Percentiles rank a stretch among this genome's conserved stretches.
phyloP scores from a whole-genome alignment of 2,888 invertebrate genomes.

The Microctonus brassicae region DNA sequence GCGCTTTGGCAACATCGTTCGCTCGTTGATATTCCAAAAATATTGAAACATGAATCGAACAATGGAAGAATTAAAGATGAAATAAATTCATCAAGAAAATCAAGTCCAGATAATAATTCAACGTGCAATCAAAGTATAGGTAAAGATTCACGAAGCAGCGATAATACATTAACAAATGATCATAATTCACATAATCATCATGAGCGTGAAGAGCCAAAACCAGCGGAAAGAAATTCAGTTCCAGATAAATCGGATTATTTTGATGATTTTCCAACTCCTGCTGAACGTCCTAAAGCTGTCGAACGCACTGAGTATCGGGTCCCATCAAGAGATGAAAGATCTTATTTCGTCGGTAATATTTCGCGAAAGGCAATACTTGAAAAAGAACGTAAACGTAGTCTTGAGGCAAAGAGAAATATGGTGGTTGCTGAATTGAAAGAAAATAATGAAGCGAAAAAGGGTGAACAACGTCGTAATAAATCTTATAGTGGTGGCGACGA shows the following conservation, averaged over 20 bases:
- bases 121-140: conserved; percentile 41
- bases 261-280: conserved; percentile 65
- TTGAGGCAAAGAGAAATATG: conserved; percentile 66
- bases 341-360: conserved; percentile 65
- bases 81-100: conserved; percentile 64
- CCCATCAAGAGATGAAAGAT: conserved; percentile 56
- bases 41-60: conserved; percentile 72
- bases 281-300: conserved; percentile 61
- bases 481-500: conserved; percentile 57
- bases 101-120: conserved; percentile 65
- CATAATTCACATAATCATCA: conserved; percentile 34
- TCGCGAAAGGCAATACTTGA: conserved; percentile 67
- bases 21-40: conserved; percentile 80
- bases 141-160: conserved; percentile 55
- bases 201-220: conserved; percentile 59
- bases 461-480: conserved; percentile 57
- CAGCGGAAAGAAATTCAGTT: conserved; percentile 63
- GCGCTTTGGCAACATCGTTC: conserved; percentile 89
- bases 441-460: conserved; percentile 63
- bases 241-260: conserved; percentile 62
- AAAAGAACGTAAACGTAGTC: conserved; percentile 65
- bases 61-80: conserved; percentile 60
- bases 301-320: conserved; percentile 60
- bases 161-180: conserved; percentile 62
- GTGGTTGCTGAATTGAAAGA: conserved; percentile 66